A percentile compares a stretch with the other conserved stretches of the same genome.
Conservation (phyloP, 1,140 invertebrate species). For the Dendroctonus valens region DNA sequence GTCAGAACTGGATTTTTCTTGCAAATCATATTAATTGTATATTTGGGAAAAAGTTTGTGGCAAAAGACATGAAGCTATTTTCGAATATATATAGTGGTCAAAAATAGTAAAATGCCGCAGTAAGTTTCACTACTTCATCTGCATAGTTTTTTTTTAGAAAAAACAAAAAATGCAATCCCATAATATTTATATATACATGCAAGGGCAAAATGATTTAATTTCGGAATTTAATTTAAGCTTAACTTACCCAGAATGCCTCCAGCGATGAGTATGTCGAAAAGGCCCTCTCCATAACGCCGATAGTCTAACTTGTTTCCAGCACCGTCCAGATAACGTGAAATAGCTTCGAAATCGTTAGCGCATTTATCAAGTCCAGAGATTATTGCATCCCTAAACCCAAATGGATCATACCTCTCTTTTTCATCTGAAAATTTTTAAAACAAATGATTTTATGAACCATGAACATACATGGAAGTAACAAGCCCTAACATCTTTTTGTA, state of each 20-base stretch:
- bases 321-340: conserved; percentile 90
- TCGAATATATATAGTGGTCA: too few species aligned
- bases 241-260: conserved; percentile 73
- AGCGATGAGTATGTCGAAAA: conserved; percentile 97
- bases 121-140: too few species aligned
- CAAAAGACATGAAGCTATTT: too few species aligned
- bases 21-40: too few species aligned
- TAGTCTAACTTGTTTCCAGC: conserved; percentile 96
- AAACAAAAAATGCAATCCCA: too few species aligned
- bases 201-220: too few species aligned
- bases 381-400: conserved; percentile 94
- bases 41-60: too few species aligned
- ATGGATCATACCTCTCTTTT: conserved; percentile 99
- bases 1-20: too few species aligned
- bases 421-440: conserved; percentile 71
- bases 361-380: conserved; percentile 90
- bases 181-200: too few species aligned
- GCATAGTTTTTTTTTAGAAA: too few species aligned
- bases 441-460: background rate
- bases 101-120: too few species aligned
- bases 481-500: background rate
- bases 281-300: conserved; percentile 93
- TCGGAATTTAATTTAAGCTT: too few species aligned
- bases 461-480: background rate
- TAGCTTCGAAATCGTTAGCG: conserved; percentile 86